Conservation (phyloP, 1,140 invertebrate genomes). For the Aphelinus certus region DNA sequence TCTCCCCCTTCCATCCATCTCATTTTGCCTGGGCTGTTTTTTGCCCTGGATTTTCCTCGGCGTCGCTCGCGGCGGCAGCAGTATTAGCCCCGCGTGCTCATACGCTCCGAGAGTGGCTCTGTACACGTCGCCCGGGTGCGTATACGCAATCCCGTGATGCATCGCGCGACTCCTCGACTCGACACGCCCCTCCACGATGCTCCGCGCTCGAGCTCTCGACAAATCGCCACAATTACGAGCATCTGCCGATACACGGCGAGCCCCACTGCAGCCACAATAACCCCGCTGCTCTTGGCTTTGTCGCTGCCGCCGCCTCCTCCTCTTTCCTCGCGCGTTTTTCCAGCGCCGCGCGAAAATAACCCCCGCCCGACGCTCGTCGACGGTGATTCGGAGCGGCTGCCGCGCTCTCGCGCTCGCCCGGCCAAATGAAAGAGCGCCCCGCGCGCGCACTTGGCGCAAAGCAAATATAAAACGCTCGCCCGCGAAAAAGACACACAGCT, state of each 20-base stretch:
- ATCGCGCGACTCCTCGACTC: constrained; percentile 54
- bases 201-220: constrained; percentile 46
- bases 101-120: background rate
- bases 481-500: background rate
- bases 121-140: constrained; percentile 7
- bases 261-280: background rate
- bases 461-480: background rate
- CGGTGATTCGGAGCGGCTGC: constrained; percentile 28
- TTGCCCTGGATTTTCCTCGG: constrained; percentile 8
- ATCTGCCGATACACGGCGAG: constrained; percentile 56
- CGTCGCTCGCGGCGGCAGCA: too few species aligned
- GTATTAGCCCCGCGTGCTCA: too few species aligned
- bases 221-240: constrained; percentile 60
- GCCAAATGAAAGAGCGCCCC: background rate
- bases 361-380: constrained; percentile 11
- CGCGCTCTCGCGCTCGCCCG: background rate
- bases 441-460: background rate
- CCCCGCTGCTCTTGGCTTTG: constrained; percentile 26
- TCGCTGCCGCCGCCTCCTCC: constrained; percentile 8
- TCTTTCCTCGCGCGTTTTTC: constrained; percentile 8
- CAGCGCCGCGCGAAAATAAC: constrained; percentile 24
- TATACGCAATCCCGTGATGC: constrained; percentile 58
- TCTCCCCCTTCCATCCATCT: background rate
- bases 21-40: background rate
- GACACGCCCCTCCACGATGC: constrained; percentile 45